phyloP scores from a whole-genome alignment of 1,140 invertebrate species.

The Euwallacea similis region DNA sequence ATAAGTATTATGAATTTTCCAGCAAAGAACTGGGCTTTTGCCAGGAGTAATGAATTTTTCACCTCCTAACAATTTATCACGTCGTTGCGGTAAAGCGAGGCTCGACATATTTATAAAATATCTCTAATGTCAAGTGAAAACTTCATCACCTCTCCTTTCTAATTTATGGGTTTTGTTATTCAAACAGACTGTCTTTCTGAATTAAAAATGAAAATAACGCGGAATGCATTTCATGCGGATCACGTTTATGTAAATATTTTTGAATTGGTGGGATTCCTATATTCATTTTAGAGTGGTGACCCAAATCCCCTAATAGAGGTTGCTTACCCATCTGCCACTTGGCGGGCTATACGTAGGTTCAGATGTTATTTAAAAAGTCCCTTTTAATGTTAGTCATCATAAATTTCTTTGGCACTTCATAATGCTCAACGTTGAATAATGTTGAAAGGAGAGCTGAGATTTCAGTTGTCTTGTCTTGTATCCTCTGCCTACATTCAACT shows the following conservation, averaged over 20 bases:
- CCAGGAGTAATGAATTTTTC: constrained; percentile 9
- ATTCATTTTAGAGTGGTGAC: neutral
- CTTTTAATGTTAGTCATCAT: too few species aligned
- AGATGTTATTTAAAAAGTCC: too few species aligned
- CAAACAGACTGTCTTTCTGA: neutral
- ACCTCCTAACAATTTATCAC: neutral
- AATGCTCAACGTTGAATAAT: too few species aligned
- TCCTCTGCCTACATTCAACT: too few species aligned
- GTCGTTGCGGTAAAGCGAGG: constrained; percentile 3
- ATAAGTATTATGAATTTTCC: too few species aligned
- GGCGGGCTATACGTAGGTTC: too few species aligned
- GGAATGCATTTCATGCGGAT: neutral
- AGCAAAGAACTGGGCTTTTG: too few species aligned
- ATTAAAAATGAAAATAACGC: neutral
- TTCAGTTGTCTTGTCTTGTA: too few species aligned
- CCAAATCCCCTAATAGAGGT: too few species aligned
- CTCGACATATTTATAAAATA: constrained; percentile 29
- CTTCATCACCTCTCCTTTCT: constrained; percentile 20
- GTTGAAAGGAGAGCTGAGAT: too few species aligned
- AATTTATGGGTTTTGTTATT: constrained; percentile 11
- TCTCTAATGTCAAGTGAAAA: constrained; percentile 26
- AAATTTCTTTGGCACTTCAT: too few species aligned
- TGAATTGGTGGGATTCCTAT: neutral
- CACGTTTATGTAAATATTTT: constrained; percentile 5
- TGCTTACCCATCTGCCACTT: too few species aligned